phyloP scores from a whole-genome alignment of 2,113 vertebrate species.

The Meles meles region DNA sequence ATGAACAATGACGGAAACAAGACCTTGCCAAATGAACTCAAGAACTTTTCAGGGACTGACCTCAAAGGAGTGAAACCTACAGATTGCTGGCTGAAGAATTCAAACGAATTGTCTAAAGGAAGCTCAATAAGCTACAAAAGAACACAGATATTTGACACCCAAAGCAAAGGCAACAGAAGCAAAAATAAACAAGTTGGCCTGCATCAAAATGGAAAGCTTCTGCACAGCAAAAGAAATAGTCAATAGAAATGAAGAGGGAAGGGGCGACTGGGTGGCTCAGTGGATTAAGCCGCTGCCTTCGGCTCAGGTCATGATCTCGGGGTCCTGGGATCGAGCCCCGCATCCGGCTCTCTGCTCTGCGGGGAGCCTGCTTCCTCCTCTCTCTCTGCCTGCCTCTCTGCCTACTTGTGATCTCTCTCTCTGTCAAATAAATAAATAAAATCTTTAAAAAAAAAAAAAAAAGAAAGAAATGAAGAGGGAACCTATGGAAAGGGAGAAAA shows the following conservation, averaged over 20 bases:
- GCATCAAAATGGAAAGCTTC: background rate
- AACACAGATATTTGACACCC: background rate
- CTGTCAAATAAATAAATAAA: no score
- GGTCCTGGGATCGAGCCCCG: no score
- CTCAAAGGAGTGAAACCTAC: background rate
- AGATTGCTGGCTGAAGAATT: background rate
- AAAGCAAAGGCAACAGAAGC: background rate
- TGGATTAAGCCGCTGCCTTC: no score
- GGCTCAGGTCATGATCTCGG: no score
- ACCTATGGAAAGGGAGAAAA: background rate
- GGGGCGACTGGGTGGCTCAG: no score
- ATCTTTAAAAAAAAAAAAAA: no score
- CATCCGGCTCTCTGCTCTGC: no score
- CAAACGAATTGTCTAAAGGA: background rate
- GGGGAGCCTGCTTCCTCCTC: no score
- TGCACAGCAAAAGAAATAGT: background rate
- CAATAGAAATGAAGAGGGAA: background rate
- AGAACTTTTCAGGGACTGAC: background rate
- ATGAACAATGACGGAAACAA: background rate
- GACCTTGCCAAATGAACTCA: background rate
- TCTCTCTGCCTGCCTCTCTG: no score
- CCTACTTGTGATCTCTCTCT: no score
- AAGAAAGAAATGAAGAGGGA: background rate
- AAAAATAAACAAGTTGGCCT: background rate
- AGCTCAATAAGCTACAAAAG: background rate